Evolutionary conservation across 2,888 invertebrate genomes (phyloP).

Genomic region (Lysandra bellargus): DNA sequence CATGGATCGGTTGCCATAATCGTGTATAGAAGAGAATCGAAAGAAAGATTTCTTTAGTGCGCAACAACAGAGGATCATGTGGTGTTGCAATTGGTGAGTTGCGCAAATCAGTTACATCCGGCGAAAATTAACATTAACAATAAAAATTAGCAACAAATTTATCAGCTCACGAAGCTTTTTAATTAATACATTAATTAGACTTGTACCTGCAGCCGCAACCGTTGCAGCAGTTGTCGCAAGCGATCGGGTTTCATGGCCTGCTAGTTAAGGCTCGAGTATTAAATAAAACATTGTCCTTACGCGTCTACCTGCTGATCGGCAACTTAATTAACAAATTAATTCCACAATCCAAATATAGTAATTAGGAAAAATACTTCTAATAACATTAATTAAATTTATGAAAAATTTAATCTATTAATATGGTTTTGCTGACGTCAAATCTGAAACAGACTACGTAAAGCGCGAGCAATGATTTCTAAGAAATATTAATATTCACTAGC

Average conservation of each 20-base stretch:
- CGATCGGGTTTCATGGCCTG: neutral
- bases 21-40: too few species aligned
- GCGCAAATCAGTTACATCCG: too few species aligned
- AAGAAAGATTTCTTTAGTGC: too few species aligned
- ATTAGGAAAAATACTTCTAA: neutral
- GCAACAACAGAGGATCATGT: too few species aligned
- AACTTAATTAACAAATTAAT: neutral
- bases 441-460: neutral
- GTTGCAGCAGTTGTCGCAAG: neutral
- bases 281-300: constrained; percentile 12
- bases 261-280: neutral
- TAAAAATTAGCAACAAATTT: too few species aligned
- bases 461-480: neutral
- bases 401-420: neutral
- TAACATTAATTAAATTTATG: neutral
- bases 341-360: neutral
- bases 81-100: too few species aligned
- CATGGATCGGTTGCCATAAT: too few species aligned
- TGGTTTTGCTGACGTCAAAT: neutral
- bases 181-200: neutral
- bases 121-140: too few species aligned
- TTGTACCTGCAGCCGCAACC: neutral
- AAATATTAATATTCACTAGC: neutral
- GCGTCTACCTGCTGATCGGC: neutral
- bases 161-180: neutral